Evolutionary conservation across 2,888 invertebrate species (phyloP), one percentile per base, ranked within the genome.

Genomic region (Erebia aethiops): DNA sequence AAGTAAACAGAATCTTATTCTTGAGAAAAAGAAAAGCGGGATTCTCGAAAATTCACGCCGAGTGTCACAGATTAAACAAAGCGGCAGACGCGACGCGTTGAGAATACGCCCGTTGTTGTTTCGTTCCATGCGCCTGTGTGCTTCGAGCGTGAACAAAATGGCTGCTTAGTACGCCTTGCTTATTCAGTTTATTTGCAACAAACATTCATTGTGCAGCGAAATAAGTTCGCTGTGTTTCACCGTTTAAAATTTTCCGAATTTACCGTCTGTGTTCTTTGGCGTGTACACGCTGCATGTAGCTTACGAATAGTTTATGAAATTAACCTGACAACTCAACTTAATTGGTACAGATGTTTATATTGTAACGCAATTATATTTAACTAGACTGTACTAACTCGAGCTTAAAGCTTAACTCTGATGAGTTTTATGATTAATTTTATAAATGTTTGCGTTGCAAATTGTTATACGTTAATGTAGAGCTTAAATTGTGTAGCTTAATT

Each of bases 121-220:
- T 69, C 71, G 68, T 71, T 63, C 60, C 63, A 69, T 64, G 61
- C 72, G 77, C 72, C 61, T 73, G 76, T 78, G 72, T 77, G 78
- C 75, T 75, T 70, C 69, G 69, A 74, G 74, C 77, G 77, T 77
- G 74, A 76, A 79, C 78, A 79, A 78, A 77, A 78, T 77, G 74
- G 77, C 75, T 78, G 79, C 78, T 80, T 79, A 78, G 76, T 74
- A 75, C 77, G 71, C 78, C 74, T 75, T 76, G 77, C 78, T 78
- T 77, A 77, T 76, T 78, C 76, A 73, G 74, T 79, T 77, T 80
- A 78, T 77, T 78, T 76, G 76, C 75, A 75, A 77, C 78, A 76
- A 78, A 77, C 78, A 78, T 78, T 76, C 74, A 74, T 75, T 74
- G 77, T 74, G 72, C 69, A 71, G 61, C 46, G 62, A 73, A 72